Base-by-base conservation (phyloP, 2,888 invertebrate species). In the Trypoxylon attenuatum region DNA sequence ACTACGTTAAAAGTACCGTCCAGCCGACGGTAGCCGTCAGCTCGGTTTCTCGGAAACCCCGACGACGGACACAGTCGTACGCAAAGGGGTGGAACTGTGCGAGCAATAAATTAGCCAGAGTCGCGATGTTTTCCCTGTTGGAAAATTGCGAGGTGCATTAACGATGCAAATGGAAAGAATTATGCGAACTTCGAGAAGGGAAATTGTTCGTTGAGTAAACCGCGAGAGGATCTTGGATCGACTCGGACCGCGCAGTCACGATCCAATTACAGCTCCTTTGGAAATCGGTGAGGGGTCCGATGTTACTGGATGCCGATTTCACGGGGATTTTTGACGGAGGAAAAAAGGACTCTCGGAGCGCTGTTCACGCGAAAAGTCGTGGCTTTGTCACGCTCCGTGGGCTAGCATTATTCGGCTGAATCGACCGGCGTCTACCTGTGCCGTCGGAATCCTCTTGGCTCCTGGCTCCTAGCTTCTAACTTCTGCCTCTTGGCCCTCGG, bases 381-480 rank as follows among this genome's bases (percentile, higher is more conserved):
- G 43, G 33, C 33, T 50, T 27, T 21, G 42, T 53, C 21, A 15
- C 21, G 52, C 25, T 16, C 10, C 46, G 47, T 25, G 18, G 22
- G 13, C n/a, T 10, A 2, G 16, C 19, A 60, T 49, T 33, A 49
- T 56, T 47, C 41, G 8, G 22, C 16, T n/a, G 38, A 33, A n/a
- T 16, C 29, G 46, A 45, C 53, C 45, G 41, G n/a, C n/a, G 42
- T 57, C 45, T 77, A 79, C 77, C 77, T 77, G 79, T 38, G 66
- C 78, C 78, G 77, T 70, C 77, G 78, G 76, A 59, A 71, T 73
- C 67, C 67, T 59, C 60, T 69, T 66, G 53, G 29, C 33, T 53
- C 46, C 13, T 15, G 19, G 41, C 39, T 45, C 29, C 18, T 22
- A 19, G 42, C 6, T 56, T 56, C 52, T 47, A n/a, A 39, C 10